Evolutionary conservation across 2,888 invertebrate genomes (phyloP).

Genomic region (Monoplex corrugatus): DNA sequence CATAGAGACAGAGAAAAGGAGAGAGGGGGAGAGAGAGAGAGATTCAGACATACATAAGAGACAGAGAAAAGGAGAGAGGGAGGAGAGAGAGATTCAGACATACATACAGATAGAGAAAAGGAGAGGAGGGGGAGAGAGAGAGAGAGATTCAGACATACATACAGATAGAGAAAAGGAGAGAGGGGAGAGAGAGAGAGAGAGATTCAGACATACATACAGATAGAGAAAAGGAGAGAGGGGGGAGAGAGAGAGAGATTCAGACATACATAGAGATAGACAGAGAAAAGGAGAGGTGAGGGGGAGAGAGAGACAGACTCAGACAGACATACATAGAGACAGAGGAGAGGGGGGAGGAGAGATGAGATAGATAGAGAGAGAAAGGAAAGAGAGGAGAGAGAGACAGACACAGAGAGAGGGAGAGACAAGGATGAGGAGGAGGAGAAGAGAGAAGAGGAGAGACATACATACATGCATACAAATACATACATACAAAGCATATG

Average conservation of each 20-base stretch:
- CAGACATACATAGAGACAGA: neutral
- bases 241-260: neutral
- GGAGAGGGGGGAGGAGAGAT: neutral
- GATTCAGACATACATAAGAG: neutral
- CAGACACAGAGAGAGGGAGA: neutral
- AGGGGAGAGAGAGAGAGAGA: neutral
- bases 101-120: neutral
- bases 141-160: neutral
- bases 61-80: neutral
- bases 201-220: too few relatives aligned
- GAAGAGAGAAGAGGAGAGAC: neutral
- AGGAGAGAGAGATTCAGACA: neutral
- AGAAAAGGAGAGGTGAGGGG: too few relatives aligned
- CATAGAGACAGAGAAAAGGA: too few relatives aligned
- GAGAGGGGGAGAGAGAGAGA: too few relatives aligned
- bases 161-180: neutral
- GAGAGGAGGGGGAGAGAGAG: neutral
- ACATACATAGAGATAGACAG: neutral
- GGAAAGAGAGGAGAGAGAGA: neutral
- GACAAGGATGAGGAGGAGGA: neutral
- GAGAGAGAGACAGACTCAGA: neutral
- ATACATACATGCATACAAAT: neutral
- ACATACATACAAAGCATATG: neutral
- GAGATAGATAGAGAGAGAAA: neutral
- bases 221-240: neutral